Conservation (phyloP, 92 coral and sea anemone species). For the Metridium senile region DNA sequence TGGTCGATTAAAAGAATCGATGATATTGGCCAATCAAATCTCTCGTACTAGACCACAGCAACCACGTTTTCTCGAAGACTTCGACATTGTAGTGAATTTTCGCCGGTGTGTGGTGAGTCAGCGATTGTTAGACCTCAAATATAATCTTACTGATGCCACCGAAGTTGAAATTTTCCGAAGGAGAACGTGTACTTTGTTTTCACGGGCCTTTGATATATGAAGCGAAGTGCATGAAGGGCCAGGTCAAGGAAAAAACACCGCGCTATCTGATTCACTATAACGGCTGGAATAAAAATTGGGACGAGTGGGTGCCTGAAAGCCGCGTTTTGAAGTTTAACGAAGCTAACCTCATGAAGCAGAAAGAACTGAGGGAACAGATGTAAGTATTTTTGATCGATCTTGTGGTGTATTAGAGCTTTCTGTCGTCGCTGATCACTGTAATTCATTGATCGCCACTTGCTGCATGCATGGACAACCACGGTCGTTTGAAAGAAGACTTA, state of each 20-base stretch:
- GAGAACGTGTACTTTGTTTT: conserved; percentile 96
- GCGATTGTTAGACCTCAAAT: conserved; percentile 18
- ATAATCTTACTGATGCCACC: conserved; percentile 72
- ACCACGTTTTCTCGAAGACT: conserved; percentile 55
- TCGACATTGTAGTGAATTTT: conserved; percentile 36
- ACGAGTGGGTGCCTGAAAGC: conserved; percentile 99
- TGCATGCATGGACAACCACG: not conserved
- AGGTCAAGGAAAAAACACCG: conserved; percentile 91
- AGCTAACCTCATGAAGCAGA: conserved; percentile 88
- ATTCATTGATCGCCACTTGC: not conserved
- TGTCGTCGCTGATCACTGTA: not conserved
- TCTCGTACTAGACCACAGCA: conserved; percentile 16
- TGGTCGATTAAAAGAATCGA: not conserved
- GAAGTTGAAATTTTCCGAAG: conserved; percentile 94
- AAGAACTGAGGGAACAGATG: conserved; percentile 90
- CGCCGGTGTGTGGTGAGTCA: conserved; percentile 56
- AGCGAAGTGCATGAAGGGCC: conserved; percentile 97
- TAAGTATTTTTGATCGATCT: conserved; percentile 9
- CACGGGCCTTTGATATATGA: conserved; percentile 97
- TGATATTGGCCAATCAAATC: conserved; percentile 33
- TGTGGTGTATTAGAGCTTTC: not conserved
- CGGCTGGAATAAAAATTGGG: conserved; percentile 99
- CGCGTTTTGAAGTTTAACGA: conserved; percentile 96
- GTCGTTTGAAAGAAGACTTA: not conserved
- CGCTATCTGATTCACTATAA: conserved; percentile 95